Evolutionary conservation across 92 coral and sea anemone species (phyloP).

Genomic region (Epizoanthus stellaris): DNA sequence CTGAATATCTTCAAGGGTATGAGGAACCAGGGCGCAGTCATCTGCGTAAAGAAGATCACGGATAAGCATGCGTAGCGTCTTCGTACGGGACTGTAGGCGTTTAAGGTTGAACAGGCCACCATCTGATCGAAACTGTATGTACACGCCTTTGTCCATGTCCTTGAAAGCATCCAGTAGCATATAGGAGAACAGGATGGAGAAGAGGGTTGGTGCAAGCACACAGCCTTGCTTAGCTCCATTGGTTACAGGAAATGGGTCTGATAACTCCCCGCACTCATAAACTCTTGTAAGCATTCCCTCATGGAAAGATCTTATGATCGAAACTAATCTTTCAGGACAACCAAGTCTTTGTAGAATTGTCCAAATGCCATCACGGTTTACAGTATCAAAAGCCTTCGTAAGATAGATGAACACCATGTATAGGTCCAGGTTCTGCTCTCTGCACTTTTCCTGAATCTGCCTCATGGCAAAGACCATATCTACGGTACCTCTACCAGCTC

Average conservation of each 20-base stretch:
- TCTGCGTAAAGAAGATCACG: too few relatives aligned
- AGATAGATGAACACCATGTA: background rate
- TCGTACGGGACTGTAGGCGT: background rate
- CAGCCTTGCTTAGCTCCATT: too few relatives aligned
- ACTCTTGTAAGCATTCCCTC: background rate
- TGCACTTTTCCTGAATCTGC: background rate
- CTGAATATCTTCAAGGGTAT: too few relatives aligned
- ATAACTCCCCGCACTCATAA: background rate
- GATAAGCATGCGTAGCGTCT: background rate
- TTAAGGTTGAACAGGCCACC: background rate
- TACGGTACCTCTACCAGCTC: background rate
- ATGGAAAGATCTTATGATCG: background rate
- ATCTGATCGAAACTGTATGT: background rate
- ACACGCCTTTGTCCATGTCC: background rate
- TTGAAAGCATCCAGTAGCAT: background rate
- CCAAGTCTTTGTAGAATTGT: background rate
- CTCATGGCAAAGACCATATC: too few relatives aligned
- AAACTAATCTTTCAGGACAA: background rate
- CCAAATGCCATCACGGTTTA: background rate
- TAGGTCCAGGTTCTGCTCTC: background rate
- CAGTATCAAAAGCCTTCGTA: slow-evolving; percentile 8
- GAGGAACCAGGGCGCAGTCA: too few relatives aligned
- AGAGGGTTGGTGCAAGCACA: background rate
- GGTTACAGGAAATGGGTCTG: too few relatives aligned
- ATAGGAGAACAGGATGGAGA: background rate